These are phyloP conservation scores for Aeoliscus strigatus DNA, from an alignment of 2,797 vertebrate species.

Conservation along the genomic window DNA sequence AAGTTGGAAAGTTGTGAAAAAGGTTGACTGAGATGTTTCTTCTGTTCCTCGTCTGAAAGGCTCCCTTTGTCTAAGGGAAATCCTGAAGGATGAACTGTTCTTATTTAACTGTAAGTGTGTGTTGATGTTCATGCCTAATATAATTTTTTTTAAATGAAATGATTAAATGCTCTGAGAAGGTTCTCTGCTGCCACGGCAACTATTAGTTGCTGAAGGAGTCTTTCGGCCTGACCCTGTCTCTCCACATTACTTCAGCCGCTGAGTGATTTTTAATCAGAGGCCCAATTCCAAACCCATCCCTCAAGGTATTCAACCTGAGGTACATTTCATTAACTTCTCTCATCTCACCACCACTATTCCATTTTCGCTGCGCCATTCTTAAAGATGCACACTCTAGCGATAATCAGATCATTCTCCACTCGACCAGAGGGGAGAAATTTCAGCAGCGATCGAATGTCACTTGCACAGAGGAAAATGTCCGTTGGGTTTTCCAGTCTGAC, in stretches of 20 bases:
- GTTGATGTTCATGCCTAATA: constrained; percentile 21
- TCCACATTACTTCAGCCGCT: constrained; percentile 60
- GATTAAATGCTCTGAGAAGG: constrained; percentile 25
- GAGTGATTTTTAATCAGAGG: constrained; percentile 78
- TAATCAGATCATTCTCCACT: constrained; percentile 66
- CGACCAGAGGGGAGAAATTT: constrained; percentile 38
- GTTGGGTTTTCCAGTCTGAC: too few relatives aligned
- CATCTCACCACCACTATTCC: constrained; percentile 59
- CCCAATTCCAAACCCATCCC: constrained; percentile 73
- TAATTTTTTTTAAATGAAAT: constrained; percentile 2
- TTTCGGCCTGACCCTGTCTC: constrained; percentile 59
- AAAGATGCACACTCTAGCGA: constrained; percentile 65
- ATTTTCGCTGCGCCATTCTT: constrained; percentile 55
- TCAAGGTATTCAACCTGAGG: constrained; percentile 72
- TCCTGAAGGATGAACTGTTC: too few relatives aligned
- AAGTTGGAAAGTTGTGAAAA: too few relatives aligned
- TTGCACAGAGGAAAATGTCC: constrained; percentile 32
- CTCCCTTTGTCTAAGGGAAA: too few relatives aligned
- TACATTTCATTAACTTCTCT: constrained; percentile 74
- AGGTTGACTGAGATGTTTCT: too few relatives aligned
- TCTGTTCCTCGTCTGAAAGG: too few relatives aligned
- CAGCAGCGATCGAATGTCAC: constrained; percentile 45
- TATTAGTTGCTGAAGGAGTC: constrained; percentile 41
- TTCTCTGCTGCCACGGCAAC: constrained; percentile 19
- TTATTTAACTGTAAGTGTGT: too few relatives aligned